Base-by-base conservation (phyloP, 1,140 invertebrate genomes). In the Hyles euphorbiae region DNA sequence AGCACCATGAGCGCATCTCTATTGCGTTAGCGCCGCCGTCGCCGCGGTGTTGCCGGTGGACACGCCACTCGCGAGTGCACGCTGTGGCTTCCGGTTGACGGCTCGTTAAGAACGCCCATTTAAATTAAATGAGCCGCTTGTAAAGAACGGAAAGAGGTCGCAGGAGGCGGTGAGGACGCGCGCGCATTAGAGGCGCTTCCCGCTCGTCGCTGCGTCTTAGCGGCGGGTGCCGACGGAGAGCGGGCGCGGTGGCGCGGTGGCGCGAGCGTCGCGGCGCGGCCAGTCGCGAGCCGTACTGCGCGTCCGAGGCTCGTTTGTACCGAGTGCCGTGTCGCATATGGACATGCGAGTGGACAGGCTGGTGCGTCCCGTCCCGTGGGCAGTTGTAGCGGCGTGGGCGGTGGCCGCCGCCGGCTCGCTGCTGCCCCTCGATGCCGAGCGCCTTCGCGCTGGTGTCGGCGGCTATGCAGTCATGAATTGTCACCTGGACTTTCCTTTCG, bases 401-500 rank as follows among this genome's bases (percentile, higher is more conserved):
- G 47, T 61, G 46, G 47, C 43, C 49, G 58, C 36, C 33, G 60
- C 55, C 32, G 44, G 60, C 48, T 65, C 70, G 61, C 67, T 75
- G 62, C 64, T 76, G 65, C 77, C 75, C 60, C 70, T 81, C 32
- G 76, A 81, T 10, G 68, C 68, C 44, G 76, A 92, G 89, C 73
- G 93, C 92, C 90, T 96, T 68, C 95, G 93, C 52, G 95, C 95
- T 65, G 93, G 93, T 61, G 94, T 97, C 36, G 96, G 96, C 49
- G 96, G 96, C 61, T 94, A 94, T 78, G 94, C 94, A 47, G 93
- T 97, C 59, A 94, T 98, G 84, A 94, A 96, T 90, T 98, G 97
- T 88, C 93, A 95, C 74, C 92, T 98, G 65, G 95, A 97, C 81
- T 98, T 97, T 86, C 97, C 96, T 8, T 95, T 96, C 73, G 94